phyloP scores from a whole-genome alignment of 1,140 invertebrate species.

The Eubasilissa regina region DNA sequence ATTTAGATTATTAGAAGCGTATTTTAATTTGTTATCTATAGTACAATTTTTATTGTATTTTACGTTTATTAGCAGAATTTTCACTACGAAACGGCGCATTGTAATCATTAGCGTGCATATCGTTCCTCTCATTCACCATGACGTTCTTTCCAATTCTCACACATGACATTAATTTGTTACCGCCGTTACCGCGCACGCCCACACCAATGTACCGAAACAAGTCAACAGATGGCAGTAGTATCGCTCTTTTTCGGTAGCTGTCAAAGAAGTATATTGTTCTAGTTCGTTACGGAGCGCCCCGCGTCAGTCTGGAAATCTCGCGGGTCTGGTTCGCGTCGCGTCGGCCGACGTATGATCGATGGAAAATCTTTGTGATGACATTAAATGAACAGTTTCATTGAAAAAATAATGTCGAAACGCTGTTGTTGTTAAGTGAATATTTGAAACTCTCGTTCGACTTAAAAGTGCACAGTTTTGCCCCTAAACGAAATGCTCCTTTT shows the following conservation, averaged over 20 bases:
- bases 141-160: not conserved
- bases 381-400: not conserved
- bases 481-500: not conserved
- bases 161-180: not conserved
- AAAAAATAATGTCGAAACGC: not conserved
- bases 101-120: no score
- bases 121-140: not conserved
- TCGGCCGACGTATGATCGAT: conserved; percentile 2
- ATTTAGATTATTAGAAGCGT: no score
- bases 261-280: not conserved
- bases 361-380: not conserved
- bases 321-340: not conserved
- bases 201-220: no score
- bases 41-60: no score
- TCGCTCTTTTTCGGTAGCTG: conserved; percentile 15
- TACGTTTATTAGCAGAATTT: no score
- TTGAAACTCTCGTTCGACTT: not conserved
- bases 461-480: not conserved
- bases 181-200: no score
- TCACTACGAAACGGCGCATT: no score
- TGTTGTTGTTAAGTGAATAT: conserved; percentile 7
- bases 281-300: not conserved
- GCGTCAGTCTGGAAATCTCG: conserved; percentile 5
- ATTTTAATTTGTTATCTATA: no score
- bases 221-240: not conserved